Evolutionary conservation across 2,113 vertebrate species (phyloP), one percentile per base, ranked within the genome.

Genomic region (Catharus bicknelli): DNA sequence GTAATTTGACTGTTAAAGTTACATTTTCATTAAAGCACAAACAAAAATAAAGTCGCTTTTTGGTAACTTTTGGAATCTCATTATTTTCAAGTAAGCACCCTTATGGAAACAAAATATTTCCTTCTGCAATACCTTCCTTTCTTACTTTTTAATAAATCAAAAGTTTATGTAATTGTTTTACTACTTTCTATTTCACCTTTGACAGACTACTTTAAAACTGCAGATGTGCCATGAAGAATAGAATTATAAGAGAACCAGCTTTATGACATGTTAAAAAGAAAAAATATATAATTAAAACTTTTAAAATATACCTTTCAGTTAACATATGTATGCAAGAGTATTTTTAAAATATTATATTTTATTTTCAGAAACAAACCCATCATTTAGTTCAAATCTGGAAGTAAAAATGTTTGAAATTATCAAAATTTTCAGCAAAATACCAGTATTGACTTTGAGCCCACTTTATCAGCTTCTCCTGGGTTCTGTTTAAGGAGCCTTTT

Each of bases 291-390:
- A 75, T 30, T 10, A 18, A 64, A 62, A 10, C 0, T 66, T 47
- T 51, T 2, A 27, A 51, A 51, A 27, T 51, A 51, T 27, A 27
- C 9, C 16, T 48, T 76, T 25, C 68, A 79, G 7, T 47, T 38
- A 21, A n/a, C 5, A 27, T 51, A n/a, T 12, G 27, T n/a, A 34
- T 9, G 43, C 25, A 26, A 36, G 3, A 38, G 0, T 12, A 1
- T 13, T 1, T 34, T 17, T 26, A 22, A 47, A 40, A 40, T 47
- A 26, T 32, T 82, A 91, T 78, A 45, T 55, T 55, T 27, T 80
- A 4, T 10, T 73, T 93, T 69, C 23, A 90, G 63, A 83, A 88
- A 62, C 1, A 11, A 80, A 73, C 14, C 1, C 0, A 16, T 42
- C 2, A 20, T 57, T 74, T 61, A 12, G 7, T 61, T 82, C 4